Percentiles rank a stretch among this genome's conserved stretches.
phyloP scores from a whole-genome alignment of 2,797 vertebrate genomes.

The Aeoliscus strigatus region DNA sequence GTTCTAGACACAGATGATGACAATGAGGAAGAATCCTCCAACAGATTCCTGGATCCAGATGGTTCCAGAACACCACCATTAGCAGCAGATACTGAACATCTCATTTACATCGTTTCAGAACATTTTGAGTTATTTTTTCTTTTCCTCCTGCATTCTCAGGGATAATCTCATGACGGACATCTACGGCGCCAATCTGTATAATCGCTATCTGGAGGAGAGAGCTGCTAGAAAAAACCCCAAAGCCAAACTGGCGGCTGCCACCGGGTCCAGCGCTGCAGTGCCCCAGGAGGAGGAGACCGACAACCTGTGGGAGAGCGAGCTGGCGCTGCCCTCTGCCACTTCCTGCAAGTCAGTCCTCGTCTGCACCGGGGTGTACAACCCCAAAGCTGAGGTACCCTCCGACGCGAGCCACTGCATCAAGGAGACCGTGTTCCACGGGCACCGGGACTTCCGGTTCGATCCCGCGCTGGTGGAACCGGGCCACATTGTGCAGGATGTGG shows the following conservation, averaged over 20 bases:
- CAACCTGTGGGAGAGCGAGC: slow-evolving; percentile 75
- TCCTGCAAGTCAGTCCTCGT: slow-evolving; percentile 86
- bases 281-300: slow-evolving; percentile 67
- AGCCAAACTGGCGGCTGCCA: slow-evolving; percentile 62
- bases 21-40: too few species aligned
- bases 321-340: slow-evolving; percentile 75
- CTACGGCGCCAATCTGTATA: slow-evolving; percentile 91
- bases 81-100: too few species aligned
- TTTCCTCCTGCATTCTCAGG: slow-evolving; percentile 56
- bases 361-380: slow-evolving; percentile 87
- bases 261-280: slow-evolving; percentile 52
- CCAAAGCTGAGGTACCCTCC: slow-evolving; percentile 64
- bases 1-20: too few species aligned
- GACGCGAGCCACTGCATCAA: slow-evolving; percentile 65
- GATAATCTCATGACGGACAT: slow-evolving; percentile 95
- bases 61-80: too few species aligned
- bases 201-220: slow-evolving; percentile 80
- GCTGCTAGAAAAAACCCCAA: slow-evolving; percentile 57
- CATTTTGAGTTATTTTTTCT: too few species aligned
- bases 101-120: too few species aligned
- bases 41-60: too few species aligned
- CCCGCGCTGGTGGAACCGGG: slow-evolving; percentile 78
- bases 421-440: slow-evolving; percentile 83
- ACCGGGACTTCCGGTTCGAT: slow-evolving; percentile 87
- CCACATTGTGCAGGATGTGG: slow-evolving; percentile 81